Evolutionary conservation across 1,140 invertebrate species (phyloP), one percentile per base, ranked within the genome.

Genomic region (Telenomus remus): DNA sequence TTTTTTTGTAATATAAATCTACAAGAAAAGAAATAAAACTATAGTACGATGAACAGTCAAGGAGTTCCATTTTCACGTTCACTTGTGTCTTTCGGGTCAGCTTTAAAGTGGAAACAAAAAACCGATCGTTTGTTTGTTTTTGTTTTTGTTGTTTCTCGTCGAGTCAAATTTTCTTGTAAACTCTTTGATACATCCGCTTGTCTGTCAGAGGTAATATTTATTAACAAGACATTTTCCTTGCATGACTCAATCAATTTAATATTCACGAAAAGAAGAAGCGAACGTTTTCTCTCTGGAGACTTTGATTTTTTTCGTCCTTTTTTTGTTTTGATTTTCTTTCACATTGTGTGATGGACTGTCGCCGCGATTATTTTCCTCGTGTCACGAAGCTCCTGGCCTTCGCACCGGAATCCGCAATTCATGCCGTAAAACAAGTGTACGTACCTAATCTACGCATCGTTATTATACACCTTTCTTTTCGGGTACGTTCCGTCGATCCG

Each of bases 371-470:
- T 66, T 76, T 66, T 65, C 73, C 70, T 76, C 61, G 76, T 66
- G 76, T 73, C 68, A 60, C 69, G 65, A 70, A 69, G 59, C 46
- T 60, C 73, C 65, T 70, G 66, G 55, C 65, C 70, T 78, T 73
- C 69, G 65, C 50, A 60, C 65, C 60, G 50, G 76, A 65, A 73
- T 70, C 65, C 76, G 71, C 78, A 76, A 79, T 82, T 72, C 79
- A 83, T 81, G 84, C 80, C 75, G 81, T 83, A 80, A 76, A 85
- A 84, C 80, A 83, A 82, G 82, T 86, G 85, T 86, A 88, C 86
- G 85, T 86, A 87, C 81, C 79, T 81, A 78, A 81, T 80, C 84
- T 86, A 85, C 84, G 84, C 81, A 87, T 86, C 81, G 85, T 86
- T 87, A 86, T 86, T 81, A 81, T 79, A 78, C 73, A 80, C 70